Base-by-base conservation (phyloP, 2,797 vertebrate genomes). In the Aldrovandia affinis region DNA sequence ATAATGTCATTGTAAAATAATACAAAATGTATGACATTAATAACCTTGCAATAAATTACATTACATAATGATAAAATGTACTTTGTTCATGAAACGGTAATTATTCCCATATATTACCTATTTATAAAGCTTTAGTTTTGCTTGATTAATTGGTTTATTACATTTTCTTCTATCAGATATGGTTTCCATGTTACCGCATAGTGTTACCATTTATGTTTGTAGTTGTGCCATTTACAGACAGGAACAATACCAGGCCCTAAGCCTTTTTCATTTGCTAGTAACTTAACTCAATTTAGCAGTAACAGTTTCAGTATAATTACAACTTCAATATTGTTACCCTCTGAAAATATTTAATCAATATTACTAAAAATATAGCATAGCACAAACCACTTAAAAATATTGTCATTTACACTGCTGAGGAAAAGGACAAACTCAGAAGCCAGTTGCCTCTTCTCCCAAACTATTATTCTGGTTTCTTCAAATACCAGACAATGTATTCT, bases 231-330 rank as follows among this genome's bases (percentile, higher is more conserved):
- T 87, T 83, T 86, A 87, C 90, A 83, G 0, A 83, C 65, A 28
- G 36, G 70, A 84, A 88, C 79, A 85, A 81, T 89, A 82, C 52
- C 54, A 83, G 78, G 44, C 82, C 70, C 30, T 8, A 50, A 6
- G 55, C 61, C 79, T 54, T 70, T 73, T 65, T 61, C 61, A 83
- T 70, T 81, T 86, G 30, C 78, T 84, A 47, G 70, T 80, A 83
- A 78, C 39, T n/a, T 84, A 42, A 63, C n/a, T 39, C 42, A 57
- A 68, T 59, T 83, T 84, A 80, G 77, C 63, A 80, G 75, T 61
- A 79, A 83, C 83, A 89, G 84, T 88, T 88, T 86, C 85, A 39
- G 86, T 87, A 91, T 89, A 90, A 92, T 93, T 94, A 93, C 91
- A 94, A 88, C 90, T 90, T 92, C 42, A 83, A 85, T 61, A 86